phyloP scores from a whole-genome alignment of 2,888 invertebrate genomes.

The Coleophora deauratella region DNA sequence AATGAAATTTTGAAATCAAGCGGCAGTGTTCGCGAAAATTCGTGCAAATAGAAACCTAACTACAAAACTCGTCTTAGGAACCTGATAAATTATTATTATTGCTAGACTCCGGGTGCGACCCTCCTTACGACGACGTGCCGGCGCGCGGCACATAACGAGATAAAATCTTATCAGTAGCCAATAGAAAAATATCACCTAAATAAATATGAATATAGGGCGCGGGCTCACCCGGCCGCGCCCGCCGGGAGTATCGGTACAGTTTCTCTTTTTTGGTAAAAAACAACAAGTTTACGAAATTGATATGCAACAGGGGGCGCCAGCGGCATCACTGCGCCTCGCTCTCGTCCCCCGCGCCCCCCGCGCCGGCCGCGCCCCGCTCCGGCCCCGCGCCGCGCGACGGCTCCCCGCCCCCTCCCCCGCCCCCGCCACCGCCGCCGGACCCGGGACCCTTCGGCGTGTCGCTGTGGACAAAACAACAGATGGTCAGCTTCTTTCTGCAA shows the following conservation, averaged over 20 bases:
- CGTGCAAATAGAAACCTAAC: slow-evolving; percentile 72
- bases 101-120: slow-evolving; percentile 62
- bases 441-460: slow-evolving; percentile 41
- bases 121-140: slow-evolving; percentile 45
- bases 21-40: slow-evolving; percentile 71
- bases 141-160: slow-evolving; percentile 59
- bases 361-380: slow-evolving; percentile 8
- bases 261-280: slow-evolving; percentile 63
- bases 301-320: slow-evolving; percentile 38
- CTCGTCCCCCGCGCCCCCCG: slow-evolving; percentile 19
- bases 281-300: slow-evolving; percentile 62
- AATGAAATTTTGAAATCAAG: slow-evolving; percentile 60
- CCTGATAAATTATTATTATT: slow-evolving; percentile 74
- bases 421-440: slow-evolving; percentile 16
- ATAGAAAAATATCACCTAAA: slow-evolving; percentile 75
- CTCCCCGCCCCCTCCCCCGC: slow-evolving; percentile 22
- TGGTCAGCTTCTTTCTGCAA: too few species aligned
- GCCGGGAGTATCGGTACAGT: slow-evolving; percentile 32
- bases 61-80: slow-evolving; percentile 73
- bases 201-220: slow-evolving; percentile 64
- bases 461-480: slow-evolving; percentile 23
- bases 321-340: slow-evolving; percentile 44
- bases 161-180: slow-evolving; percentile 71
- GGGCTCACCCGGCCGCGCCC: slow-evolving; percentile 23
- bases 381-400: slow-evolving; percentile 17